A percentile compares a stretch with the other conserved stretches of the same genome.
Evolutionary conservation across 2,797 vertebrate genomes (phyloP).

Genomic region (Hyperoplus immaculatus): DNA sequence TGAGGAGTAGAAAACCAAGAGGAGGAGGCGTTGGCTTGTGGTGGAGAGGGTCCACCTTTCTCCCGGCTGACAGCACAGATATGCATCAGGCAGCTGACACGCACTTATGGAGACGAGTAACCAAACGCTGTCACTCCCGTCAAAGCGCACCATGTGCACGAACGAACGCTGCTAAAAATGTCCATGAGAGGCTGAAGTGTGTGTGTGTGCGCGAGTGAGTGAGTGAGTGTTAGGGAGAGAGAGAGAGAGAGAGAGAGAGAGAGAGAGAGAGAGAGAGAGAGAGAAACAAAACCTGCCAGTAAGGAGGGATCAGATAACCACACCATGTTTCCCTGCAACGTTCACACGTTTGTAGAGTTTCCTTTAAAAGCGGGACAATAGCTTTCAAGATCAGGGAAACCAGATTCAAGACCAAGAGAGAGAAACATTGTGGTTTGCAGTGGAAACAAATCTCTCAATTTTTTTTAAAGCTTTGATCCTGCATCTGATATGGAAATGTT

Average conservation of each 20-base stretch:
- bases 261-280: not conserved
- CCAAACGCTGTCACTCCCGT: slow-evolving; percentile 72
- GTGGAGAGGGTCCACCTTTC: slow-evolving; percentile 78
- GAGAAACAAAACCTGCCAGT: not conserved
- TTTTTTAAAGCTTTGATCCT: not conserved
- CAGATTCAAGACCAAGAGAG: not conserved
- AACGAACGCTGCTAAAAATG: slow-evolving; percentile 44
- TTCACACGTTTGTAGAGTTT: slow-evolving; percentile 37
- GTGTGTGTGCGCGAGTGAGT: too few species aligned
- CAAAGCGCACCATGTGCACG: slow-evolving; percentile 26
- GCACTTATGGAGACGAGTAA: slow-evolving; percentile 74
- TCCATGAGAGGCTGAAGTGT: slow-evolving; percentile 24
- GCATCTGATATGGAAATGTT: not conserved
- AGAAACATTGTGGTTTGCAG: not conserved
- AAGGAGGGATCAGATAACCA: slow-evolving; percentile 33
- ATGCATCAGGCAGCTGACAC: slow-evolving; percentile 76
- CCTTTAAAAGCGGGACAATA: slow-evolving; percentile 1
- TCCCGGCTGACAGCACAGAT: slow-evolving; percentile 72
- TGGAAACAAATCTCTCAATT: not conserved
- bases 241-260: too few species aligned
- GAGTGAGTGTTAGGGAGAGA: too few species aligned
- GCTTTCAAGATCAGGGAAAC: not conserved
- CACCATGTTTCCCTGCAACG: not conserved
- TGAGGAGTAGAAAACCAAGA: slow-evolving; percentile 63
- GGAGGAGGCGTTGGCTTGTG: slow-evolving; percentile 72